These are phyloP conservation scores for Exocentrus adspersus DNA, from an alignment of 2,888 invertebrate species.

Conservation along the genomic window DNA sequence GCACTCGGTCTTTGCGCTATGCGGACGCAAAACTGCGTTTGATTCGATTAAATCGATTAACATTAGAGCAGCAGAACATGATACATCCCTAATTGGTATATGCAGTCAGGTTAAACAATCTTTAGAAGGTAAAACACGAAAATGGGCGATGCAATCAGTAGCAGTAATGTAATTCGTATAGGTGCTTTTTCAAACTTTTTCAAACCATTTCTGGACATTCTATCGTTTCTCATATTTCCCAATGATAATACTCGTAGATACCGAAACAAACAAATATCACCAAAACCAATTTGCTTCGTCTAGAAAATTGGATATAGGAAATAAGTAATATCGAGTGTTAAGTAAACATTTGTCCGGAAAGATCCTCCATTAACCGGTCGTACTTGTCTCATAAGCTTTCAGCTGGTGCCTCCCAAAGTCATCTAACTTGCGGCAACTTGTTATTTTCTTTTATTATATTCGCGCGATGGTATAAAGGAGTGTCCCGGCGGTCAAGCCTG, in stretches of 20 bases:
- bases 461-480: slow-evolving; percentile 51
- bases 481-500: slow-evolving; percentile 44
- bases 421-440: slow-evolving; percentile 35
- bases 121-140: background rate
- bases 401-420: slow-evolving; percentile 38
- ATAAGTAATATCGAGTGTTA: slow-evolving; percentile 39
- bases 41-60: slow-evolving; percentile 22
- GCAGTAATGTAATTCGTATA: no score
- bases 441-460: slow-evolving; percentile 55
- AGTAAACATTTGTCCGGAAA: slow-evolving; percentile 41
- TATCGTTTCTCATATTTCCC: no score
- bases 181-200: no score
- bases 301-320: slow-evolving; percentile 30
- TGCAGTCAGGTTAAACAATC: background rate
- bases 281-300: slow-evolving; percentile 25
- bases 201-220: no score
- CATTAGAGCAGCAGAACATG: slow-evolving; percentile 16
- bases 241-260: no score
- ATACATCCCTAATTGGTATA: slow-evolving; percentile 10
- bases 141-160: no score
- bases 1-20: background rate
- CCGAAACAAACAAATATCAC: background rate
- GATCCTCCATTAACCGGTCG: slow-evolving; percentile 20
- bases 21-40: slow-evolving; percentile 19
- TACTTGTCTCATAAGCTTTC: slow-evolving; percentile 42